These are phyloP conservation scores for Ctenicera cuprea DNA, from an alignment of 2,888 invertebrate genomes.

Conservation along the genomic window DNA sequence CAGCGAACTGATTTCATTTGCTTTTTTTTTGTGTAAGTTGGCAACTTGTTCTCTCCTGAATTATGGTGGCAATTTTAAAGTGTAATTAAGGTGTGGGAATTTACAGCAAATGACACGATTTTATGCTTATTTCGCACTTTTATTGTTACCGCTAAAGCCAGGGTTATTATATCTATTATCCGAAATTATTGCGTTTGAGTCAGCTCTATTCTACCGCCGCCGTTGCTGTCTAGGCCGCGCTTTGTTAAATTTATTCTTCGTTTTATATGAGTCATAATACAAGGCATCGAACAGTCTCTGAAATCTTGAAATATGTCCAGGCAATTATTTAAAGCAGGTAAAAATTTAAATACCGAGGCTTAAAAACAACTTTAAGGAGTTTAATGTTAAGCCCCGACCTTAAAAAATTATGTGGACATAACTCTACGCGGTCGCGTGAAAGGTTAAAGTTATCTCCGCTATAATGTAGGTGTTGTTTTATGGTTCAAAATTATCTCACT, in stretches of 20 bases:
- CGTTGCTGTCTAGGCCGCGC: conserved; percentile 3
- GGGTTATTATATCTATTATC: conserved; percentile 59
- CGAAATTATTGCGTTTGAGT: conserved; percentile 55
- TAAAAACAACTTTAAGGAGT: conserved; percentile 8
- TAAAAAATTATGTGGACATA: conserved; percentile 16
- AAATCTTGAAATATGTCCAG: conserved; percentile 19
- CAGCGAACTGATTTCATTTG: conserved; percentile 48
- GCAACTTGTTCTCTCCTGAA: conserved; percentile 52
- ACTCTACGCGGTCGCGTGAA: conserved; percentile 11
- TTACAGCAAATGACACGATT: conserved; percentile 52
- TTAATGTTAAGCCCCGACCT: background rate
- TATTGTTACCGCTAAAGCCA: conserved; percentile 52
- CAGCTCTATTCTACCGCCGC: conserved; percentile 43
- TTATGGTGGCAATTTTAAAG: conserved; percentile 57
- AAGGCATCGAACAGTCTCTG: background rate
- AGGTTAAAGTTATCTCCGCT: conserved; percentile 22
- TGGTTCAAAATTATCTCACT: conserved; percentile 23
- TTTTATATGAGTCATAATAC: conserved; percentile 17
- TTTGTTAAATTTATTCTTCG: conserved; percentile 33
- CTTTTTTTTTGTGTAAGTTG: conserved; percentile 43
- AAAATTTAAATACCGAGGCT: background rate
- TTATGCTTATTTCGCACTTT: conserved; percentile 61
- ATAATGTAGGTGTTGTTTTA: conserved; percentile 2
- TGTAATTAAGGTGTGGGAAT: conserved; percentile 57
- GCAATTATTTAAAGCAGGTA: conserved; percentile 2